Evolutionary conservation across 2,888 invertebrate species (phyloP).

Genomic region (Standfussiana lucernea): DNA sequence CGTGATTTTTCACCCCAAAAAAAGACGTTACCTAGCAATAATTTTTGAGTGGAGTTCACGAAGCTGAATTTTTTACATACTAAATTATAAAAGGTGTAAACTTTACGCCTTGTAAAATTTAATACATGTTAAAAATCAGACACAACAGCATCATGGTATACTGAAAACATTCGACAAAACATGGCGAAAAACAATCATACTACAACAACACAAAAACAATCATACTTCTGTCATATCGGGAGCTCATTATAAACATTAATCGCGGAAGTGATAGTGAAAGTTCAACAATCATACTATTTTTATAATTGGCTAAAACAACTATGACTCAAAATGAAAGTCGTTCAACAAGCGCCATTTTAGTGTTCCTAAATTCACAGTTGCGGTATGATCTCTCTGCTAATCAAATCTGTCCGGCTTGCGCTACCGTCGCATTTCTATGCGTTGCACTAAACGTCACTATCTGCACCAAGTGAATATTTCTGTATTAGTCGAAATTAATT

Average conservation of each 20-base stretch:
- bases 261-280: too few species aligned
- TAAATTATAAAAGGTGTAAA: too few species aligned
- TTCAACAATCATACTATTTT: not conserved
- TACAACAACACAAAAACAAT: too few species aligned
- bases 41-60: too few species aligned
- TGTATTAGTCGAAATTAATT: not conserved
- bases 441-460: not conserved
- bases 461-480: not conserved
- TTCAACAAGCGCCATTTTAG: slow-evolving; percentile 9
- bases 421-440: not conserved
- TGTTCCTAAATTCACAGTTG: not conserved
- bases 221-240: too few species aligned
- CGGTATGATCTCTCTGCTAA: slow-evolving; percentile 11
- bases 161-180: not conserved
- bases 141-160: not conserved
- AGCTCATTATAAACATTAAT: too few species aligned
- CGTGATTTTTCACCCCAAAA: too few species aligned
- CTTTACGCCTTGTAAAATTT: too few species aligned
- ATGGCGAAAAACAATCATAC: not conserved
- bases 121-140: too few species aligned
- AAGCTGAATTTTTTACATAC: too few species aligned
- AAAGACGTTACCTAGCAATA: too few species aligned
- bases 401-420: slow-evolving; percentile 15
- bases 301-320: not conserved
- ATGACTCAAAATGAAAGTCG: not conserved